Evolutionary conservation across 2,797 vertebrate genomes (phyloP), one percentile per base, ranked within the genome.

Genomic region (Pseudochromis fuscus): DNA sequence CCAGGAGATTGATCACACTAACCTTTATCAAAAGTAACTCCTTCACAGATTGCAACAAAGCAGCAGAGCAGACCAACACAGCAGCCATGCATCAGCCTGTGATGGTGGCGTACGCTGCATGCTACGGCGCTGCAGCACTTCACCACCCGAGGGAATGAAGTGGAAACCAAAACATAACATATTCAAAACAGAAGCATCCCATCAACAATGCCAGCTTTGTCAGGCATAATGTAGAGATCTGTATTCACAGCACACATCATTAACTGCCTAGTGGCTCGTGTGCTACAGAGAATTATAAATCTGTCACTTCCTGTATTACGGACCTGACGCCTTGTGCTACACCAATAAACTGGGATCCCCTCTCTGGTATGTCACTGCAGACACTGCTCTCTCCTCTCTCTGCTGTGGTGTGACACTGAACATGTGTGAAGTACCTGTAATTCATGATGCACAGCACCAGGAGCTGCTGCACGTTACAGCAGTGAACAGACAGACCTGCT

Each of bases 211-310:
- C 46, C 72, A 74, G 82, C 79, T 84, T 79, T 77, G 75, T 87
- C 75, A 61, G 74, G 62, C 61, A 70, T 87, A 81, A 89, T 89
- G 61, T 71, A 53, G 45, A 67, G 72, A 84, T 88, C 69, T 81
- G 87, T 81, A 89, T 86, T 92, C 86, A 78, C 57, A 66, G 70
- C 87, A 87, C 87, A 84, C 86, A 46, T 86, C 84, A 84, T 91
- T 89, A 83, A 87, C 72, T 77, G 73, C 79, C 72, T 79, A 84
- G 85, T 76, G 77, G 82, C 72, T 86, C 60, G 51, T 87, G 82
- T 69, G 79, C 79, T 77, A 71, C 68, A 45, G 72, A 77, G 82
- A 86, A 87, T 75, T 83, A 87, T 71, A 82, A 87, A 87, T 87
- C 83, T 82, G 82, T 81, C 87, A 72, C 75, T 82, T 82, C 51